phyloP scores from a whole-genome alignment of 2,113 vertebrate genomes.

The Syrmaticus mikado region DNA sequence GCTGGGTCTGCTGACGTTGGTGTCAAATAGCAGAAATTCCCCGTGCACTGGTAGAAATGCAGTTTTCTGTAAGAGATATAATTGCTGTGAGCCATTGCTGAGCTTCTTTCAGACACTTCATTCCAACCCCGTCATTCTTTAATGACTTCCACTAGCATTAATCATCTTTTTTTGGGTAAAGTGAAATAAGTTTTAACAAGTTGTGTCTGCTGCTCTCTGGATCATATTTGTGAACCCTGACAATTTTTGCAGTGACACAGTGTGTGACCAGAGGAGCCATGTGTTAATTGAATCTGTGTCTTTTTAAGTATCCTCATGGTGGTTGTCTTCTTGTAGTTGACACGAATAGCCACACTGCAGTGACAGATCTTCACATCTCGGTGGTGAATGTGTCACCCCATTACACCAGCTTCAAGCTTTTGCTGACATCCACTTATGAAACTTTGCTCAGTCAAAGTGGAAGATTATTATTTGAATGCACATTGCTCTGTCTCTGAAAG shows the following conservation, averaged over 20 bases:
- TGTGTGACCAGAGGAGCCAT: neutral
- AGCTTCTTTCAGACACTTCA: neutral
- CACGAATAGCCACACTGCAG: neutral
- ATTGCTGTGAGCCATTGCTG: neutral
- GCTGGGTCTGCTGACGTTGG: neutral
- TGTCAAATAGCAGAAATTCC: neutral
- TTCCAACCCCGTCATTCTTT: neutral
- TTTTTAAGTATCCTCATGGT: neutral
- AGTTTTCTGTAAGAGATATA: neutral
- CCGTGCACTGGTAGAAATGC: fast-evolving
- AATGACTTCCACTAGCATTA: neutral
- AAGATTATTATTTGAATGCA: constrained; percentile 34
- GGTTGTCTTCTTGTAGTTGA: neutral
- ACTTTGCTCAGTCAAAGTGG: neutral
- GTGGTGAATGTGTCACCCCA: neutral
- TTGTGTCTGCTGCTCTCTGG: neutral
- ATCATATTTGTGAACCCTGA: neutral
- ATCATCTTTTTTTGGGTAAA: neutral
- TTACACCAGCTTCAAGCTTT: neutral
- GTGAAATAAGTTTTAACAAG: neutral
- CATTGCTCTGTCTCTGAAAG: neutral
- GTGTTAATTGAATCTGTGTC: neutral
- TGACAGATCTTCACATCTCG: neutral
- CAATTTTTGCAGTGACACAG: neutral
- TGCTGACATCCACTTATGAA: neutral